phyloP scores from a whole-genome alignment of 2,113 vertebrate genomes.

The Myotis yumanensis region DNA sequence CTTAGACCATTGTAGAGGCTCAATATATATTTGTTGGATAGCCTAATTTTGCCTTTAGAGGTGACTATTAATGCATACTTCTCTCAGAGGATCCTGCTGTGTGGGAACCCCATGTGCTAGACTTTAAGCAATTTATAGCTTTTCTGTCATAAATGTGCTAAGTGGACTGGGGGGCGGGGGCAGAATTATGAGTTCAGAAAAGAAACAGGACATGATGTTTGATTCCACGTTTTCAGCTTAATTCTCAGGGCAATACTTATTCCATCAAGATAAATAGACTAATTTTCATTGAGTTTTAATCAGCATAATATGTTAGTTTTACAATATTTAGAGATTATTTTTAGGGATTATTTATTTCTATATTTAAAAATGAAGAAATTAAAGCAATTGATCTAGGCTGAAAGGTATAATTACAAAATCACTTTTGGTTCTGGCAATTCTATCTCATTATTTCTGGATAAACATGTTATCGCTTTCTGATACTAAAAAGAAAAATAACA shows the following conservation, averaged over 20 bases:
- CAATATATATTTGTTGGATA: background rate
- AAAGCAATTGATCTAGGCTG: background rate
- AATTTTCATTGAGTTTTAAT: background rate
- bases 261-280: background rate
- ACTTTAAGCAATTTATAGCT: background rate
- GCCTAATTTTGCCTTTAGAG: background rate
- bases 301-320: background rate
- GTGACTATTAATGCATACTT: background rate
- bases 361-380: background rate
- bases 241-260: background rate
- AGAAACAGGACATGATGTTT: background rate
- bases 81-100: background rate
- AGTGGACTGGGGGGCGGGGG: background rate
- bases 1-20: background rate
- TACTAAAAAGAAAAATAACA: background rate
- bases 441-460: background rate
- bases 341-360: background rate
- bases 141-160: background rate
- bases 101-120: background rate
- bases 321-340: background rate
- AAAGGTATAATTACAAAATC: background rate
- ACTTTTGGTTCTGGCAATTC: background rate
- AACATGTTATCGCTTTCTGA: background rate
- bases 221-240: background rate
- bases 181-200: background rate